Evolutionary conservation across 2,888 invertebrate genomes (phyloP).

Genomic region (Drosophila robusta): DNA sequence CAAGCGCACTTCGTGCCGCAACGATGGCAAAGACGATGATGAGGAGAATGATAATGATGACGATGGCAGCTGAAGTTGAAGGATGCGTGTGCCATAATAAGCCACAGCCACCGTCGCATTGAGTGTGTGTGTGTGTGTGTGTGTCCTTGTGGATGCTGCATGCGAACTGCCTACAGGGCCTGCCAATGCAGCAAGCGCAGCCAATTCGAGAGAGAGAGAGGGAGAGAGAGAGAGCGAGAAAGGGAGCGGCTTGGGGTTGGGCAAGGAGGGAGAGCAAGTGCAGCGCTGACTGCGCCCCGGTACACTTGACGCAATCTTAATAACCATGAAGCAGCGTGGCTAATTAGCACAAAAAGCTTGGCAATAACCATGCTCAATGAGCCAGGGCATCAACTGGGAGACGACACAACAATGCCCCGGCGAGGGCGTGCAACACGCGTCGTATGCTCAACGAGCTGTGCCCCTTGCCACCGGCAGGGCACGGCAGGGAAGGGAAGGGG

Average conservation of each 20-base stretch:
- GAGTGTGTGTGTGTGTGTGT: slow-evolving; percentile 18
- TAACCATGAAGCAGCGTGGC: slow-evolving; percentile 84
- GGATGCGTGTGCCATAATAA: slow-evolving; percentile 79
- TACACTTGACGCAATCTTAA: slow-evolving; percentile 84
- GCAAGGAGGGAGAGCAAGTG: slow-evolving; percentile 34
- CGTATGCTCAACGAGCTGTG: slow-evolving; percentile 74
- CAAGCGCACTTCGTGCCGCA: slow-evolving; percentile 44
- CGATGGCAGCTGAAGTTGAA: slow-evolving; percentile 72
- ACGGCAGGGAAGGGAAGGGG: not conserved
- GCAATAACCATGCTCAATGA: slow-evolving; percentile 84
- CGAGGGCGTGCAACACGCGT: slow-evolving; percentile 78
- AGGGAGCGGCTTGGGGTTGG: not conserved
- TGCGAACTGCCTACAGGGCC: slow-evolving; percentile 55
- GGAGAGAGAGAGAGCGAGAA: not conserved
- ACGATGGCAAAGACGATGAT: slow-evolving; percentile 24
- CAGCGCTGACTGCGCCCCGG: slow-evolving; percentile 57
- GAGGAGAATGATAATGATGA: slow-evolving; percentile 35
- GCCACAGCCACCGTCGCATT: slow-evolving; percentile 45
- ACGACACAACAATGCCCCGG: slow-evolving; percentile 57
- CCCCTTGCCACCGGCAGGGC: slow-evolving; percentile 29
- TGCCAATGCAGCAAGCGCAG: slow-evolving; percentile 49
- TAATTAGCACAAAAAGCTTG: slow-evolving; percentile 84
- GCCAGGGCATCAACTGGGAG: slow-evolving; percentile 70
- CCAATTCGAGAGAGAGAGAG: slow-evolving; percentile 24
- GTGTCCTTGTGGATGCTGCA: slow-evolving; percentile 57